Evolutionary conservation across 2,797 vertebrate species (phyloP), one percentile per base, ranked within the genome.

Genomic region (Syndactyla subalaris): DNA sequence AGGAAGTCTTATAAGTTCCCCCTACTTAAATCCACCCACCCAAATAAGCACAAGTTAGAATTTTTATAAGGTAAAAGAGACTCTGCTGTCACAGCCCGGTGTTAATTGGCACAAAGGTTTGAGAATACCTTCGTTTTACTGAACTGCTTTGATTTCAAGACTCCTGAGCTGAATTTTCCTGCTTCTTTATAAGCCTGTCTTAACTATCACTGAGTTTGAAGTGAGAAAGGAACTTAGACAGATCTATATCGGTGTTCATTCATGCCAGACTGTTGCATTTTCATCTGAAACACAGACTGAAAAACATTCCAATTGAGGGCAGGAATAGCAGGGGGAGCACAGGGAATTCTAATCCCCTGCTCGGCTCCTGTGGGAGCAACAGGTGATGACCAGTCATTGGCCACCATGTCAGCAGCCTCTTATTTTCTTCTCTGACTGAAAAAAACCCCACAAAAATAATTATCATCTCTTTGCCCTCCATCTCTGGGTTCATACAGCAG

Each of bases 81-180:
- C 71, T 51, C 36, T 88, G 77, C 87, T 94, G 92, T 96, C 91
- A 92, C 65, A 96, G 89, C 55, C 75, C 55, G 8, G 32, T 65
- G 75, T 92, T 95, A 96, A 96, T 95, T 97, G 93, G 80, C 95
- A 87, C 83, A 94, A 85, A 91, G 89, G 83, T 83, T 92, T 94
- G 75, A 87, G 80, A 89, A 94, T n/a, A 84, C 89, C 76, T 92
- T 86, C 14, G 6, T 88, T 94, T 93, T 85, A 92, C 72, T 58
- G 83, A 95, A 92, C 77, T 76, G 78, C 93, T 95, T 94, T 95
- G 91, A 96, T 96, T 97, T 96, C 62, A 59, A 72, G 54, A 87
- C 75, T 89, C 94, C 83, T 73, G 73, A 96, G 68, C 49, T 57
- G 67, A 82, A 83, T 94, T 95, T 90, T 71, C 62, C 74, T 85